Base-by-base conservation (phyloP, 53 echinoderm and acorn worm species). In the Arbacia lixula region DNA sequence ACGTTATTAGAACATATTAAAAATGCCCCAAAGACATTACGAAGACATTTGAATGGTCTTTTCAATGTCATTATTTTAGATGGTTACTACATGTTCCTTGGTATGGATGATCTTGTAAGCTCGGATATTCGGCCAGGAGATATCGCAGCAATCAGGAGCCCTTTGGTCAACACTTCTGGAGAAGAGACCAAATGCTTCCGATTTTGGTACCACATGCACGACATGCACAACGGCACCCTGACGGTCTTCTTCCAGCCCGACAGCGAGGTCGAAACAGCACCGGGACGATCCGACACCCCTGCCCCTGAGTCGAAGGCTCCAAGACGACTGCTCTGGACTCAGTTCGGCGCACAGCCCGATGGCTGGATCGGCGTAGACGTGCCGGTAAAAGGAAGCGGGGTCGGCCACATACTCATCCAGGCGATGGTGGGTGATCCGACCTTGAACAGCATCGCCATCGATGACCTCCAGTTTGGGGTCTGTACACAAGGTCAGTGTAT, bases 151-250 rank as follows among this genome's bases (percentile, higher is more conserved):
- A 24, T 81, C 50, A 30, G 39, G 0, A 49, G 64, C n/a, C 50
- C 63, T 3, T 24, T n/a, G 2, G 46, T 81, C 49, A 49, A 81
- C 50, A 26, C 27, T 3, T 63, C 82, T 22, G 82, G 35, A 21
- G 4, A n/a, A 4, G 20, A 6, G 8, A 16, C 82, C 29, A 40
- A 63, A 12, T 81, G 82, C 82, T 63, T 81, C 43, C 64, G 64
- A 34, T 81, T 81, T 50, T 81, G 62, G 62, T 81, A 81, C 82
- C 46, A 64, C 64, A 81, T 81, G 82, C 46, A 62, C n/a, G 19
- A 81, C 46, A 64, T 63, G 46, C 62, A 24, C 10, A 46, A 34
- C 37, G 49, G 63, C 3, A 63, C 62, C n/a, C 33, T 81, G 28
- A 81, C 32, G 42, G 64, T 81, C 31, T 63, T 63, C 63, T 81